Evolutionary conservation across 2,113 vertebrate genomes (phyloP).

Genomic region (Mormoops blainvillei): DNA sequence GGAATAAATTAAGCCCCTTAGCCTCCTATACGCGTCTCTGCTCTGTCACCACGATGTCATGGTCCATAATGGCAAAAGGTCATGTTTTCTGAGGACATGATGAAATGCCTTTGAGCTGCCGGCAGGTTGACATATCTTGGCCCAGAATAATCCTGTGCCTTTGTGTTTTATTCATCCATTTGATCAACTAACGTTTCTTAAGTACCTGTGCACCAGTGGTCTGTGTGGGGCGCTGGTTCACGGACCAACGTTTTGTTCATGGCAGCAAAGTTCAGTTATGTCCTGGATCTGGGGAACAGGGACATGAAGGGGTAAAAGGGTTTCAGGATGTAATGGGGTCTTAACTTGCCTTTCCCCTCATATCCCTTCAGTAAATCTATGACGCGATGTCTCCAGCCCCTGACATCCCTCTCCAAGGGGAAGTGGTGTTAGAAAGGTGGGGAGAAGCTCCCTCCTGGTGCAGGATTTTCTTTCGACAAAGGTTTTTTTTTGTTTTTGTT

Average conservation of each 20-base stretch:
- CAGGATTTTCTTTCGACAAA: background rate
- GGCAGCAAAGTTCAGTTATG: background rate
- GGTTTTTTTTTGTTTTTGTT: too few relatives aligned
- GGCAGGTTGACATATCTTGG: background rate
- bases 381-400: background rate
- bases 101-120: background rate
- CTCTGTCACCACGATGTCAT: background rate
- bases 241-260: background rate
- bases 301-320: background rate
- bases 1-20: background rate
- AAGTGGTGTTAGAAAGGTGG: background rate
- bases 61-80: background rate
- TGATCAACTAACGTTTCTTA: background rate
- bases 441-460: background rate
- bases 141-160: too few relatives aligned
- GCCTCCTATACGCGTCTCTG: background rate
- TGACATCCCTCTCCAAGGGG: background rate
- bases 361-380: background rate
- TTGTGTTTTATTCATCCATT: too few relatives aligned
- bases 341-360: background rate
- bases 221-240: background rate
- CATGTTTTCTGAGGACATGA: background rate
- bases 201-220: background rate
- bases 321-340: background rate
- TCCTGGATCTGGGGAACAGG: background rate